phyloP scores from a whole-genome alignment of 1,140 invertebrate genomes.

The Monochamus saltuarius region DNA sequence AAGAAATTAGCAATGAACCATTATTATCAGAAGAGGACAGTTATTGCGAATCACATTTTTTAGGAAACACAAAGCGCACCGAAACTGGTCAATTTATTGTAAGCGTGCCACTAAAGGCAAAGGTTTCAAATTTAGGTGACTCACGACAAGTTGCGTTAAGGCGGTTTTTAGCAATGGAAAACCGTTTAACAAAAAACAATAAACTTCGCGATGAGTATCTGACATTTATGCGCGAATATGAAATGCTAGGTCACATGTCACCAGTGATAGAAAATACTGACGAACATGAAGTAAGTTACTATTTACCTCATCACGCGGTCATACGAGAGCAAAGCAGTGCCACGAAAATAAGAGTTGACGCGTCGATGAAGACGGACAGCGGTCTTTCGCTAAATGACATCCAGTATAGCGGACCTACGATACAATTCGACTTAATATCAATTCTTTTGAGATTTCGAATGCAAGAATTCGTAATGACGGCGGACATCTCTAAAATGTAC shows the following conservation, averaged over 20 bases:
- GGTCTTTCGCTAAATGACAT: conserved; percentile 43
- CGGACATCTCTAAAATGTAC: conserved; percentile 50
- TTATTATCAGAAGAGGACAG: conserved; percentile 21
- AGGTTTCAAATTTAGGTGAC: conserved; percentile 24
- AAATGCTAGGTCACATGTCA: conserved; percentile 47
- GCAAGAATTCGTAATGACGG: conserved; percentile 35
- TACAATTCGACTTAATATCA: conserved; percentile 35
- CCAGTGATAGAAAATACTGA: conserved; percentile 9
- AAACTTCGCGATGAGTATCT: conserved; percentile 39
- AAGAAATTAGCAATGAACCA: neutral
- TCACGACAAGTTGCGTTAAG: conserved; percentile 29
- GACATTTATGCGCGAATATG: conserved; percentile 49
- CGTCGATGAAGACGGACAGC: conserved; percentile 14
- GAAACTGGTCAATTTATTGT: conserved; percentile 26
- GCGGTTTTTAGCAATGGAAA: conserved; percentile 28
- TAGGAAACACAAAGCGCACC: conserved; percentile 5
- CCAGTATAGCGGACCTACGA: conserved; percentile 29
- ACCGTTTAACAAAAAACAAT: conserved; percentile 22
- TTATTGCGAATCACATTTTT: conserved; percentile 27
- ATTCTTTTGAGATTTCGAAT: conserved; percentile 42
- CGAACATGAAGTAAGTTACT: conserved; percentile 11
- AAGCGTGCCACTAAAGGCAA: conserved; percentile 20
- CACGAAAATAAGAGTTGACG: conserved; percentile 44
- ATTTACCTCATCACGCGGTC: conserved; percentile 50
- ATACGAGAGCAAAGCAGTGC: conserved; percentile 39